Evolutionary conservation across 2,113 vertebrate genomes (phyloP).

Genomic region (Sminthopsis crassicaudata): DNA sequence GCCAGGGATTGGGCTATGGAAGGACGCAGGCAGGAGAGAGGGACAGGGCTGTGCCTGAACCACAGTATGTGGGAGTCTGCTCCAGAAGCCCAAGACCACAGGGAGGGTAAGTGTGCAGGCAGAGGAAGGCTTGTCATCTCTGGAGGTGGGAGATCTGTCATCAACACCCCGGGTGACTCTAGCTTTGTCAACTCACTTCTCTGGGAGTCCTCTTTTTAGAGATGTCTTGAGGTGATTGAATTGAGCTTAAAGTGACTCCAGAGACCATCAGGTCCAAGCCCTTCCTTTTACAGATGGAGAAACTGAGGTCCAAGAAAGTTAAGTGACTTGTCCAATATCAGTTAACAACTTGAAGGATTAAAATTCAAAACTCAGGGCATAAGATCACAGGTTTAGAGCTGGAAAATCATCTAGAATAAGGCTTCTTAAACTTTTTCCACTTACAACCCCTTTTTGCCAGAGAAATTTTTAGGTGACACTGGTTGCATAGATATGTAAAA

Average conservation of each 20-base stretch:
- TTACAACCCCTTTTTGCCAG: no score
- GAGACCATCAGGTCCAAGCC: background rate
- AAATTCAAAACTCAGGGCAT: no score
- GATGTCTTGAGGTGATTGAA: background rate
- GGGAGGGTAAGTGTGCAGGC: background rate
- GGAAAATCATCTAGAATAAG: no score
- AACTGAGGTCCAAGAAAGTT: background rate
- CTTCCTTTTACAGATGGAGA: background rate
- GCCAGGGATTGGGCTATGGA: background rate
- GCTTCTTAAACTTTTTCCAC: no score
- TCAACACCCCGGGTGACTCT: background rate
- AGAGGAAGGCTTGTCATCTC: background rate
- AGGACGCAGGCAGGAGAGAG: background rate
- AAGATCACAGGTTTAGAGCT: no score
- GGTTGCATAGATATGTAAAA: no score
- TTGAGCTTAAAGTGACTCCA: background rate
- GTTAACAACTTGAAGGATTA: no score
- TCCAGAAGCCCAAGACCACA: background rate
- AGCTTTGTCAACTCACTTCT: background rate
- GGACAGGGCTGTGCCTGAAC: conserved; percentile 40
- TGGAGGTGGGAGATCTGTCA: background rate
- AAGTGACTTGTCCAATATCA: background rate
- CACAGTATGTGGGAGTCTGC: background rate
- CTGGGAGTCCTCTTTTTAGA: background rate
- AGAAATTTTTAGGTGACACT: no score